Evolutionary conservation across 2,113 vertebrate genomes (phyloP).

Genomic region (Propithecus coquereli): DNA sequence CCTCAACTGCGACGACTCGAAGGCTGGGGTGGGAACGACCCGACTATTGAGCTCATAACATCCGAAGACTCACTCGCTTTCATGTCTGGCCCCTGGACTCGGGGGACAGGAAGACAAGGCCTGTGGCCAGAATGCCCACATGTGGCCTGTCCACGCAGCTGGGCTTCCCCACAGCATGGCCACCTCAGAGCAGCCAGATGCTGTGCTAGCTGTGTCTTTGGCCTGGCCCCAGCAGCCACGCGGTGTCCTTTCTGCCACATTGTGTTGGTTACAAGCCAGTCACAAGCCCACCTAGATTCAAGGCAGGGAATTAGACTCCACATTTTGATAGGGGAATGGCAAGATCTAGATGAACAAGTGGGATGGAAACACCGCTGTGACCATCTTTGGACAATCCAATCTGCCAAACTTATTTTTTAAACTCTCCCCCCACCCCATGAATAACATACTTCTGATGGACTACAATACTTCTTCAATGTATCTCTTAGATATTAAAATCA

Average conservation of each 20-base stretch:
- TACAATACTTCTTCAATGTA: background rate
- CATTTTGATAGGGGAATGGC: background rate
- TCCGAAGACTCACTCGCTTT: background rate
- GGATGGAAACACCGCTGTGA: background rate
- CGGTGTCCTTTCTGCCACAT: background rate
- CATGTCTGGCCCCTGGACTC: background rate
- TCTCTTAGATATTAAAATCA: background rate
- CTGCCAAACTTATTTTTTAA: background rate
- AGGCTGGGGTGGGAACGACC: background rate
- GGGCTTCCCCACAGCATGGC: background rate
- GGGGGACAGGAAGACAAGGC: background rate
- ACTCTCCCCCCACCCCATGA: background rate
- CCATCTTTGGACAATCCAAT: background rate
- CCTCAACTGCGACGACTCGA: background rate
- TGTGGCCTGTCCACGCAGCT: fast-evolving
- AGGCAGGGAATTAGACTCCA: background rate
- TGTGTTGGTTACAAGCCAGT: background rate
- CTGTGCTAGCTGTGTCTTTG: background rate
- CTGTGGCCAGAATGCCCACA: background rate
- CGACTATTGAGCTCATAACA: background rate
- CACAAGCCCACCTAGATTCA: background rate
- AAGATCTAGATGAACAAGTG: background rate
- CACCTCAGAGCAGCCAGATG: fast-evolving
- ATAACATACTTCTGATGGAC: background rate
- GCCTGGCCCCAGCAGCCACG: background rate